Evolutionary conservation across 2,113 vertebrate species (phyloP).

Genomic region (Ardeotis arabs): DNA sequence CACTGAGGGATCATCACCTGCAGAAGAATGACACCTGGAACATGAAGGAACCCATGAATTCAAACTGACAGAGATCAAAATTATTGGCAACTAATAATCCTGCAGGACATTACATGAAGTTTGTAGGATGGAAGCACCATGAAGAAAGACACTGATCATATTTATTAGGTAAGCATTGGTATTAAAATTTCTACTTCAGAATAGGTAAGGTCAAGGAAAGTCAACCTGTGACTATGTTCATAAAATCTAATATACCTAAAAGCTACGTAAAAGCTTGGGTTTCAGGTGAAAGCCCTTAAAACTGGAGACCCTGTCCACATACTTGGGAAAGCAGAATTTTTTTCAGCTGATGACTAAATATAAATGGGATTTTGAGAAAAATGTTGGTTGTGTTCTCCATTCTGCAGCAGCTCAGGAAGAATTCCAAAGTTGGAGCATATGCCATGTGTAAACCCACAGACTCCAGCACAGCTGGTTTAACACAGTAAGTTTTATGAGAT

Average conservation of each 20-base stretch:
- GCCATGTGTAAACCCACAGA: not conserved
- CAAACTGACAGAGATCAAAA: not conserved
- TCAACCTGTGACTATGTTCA: not conserved
- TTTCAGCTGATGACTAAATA: not conserved
- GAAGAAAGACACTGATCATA: not conserved
- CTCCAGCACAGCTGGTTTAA: not conserved
- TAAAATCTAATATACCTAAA: not conserved
- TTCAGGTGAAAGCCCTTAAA: not conserved
- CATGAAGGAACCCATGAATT: not conserved
- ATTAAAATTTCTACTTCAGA: not conserved
- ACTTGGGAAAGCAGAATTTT: not conserved
- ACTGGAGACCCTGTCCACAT: fast-evolving
- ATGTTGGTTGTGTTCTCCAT: not conserved
- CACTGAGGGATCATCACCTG: not conserved
- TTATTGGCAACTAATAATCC: not conserved
- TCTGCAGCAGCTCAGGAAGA: not conserved
- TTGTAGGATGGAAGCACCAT: not conserved
- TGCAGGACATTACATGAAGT: not conserved
- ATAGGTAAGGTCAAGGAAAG: not conserved
- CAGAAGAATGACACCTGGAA: not conserved
- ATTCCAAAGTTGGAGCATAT: not conserved
- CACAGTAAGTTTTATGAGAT: not conserved
- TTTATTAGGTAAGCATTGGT: not conserved
- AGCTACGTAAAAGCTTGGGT: not conserved
- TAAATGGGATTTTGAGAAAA: not conserved